A percentile compares a stretch with the other conserved stretches of the same genome.
Conservation (phyloP, 2,113 vertebrate genomes). For the Chelonoidis abingdonii region DNA sequence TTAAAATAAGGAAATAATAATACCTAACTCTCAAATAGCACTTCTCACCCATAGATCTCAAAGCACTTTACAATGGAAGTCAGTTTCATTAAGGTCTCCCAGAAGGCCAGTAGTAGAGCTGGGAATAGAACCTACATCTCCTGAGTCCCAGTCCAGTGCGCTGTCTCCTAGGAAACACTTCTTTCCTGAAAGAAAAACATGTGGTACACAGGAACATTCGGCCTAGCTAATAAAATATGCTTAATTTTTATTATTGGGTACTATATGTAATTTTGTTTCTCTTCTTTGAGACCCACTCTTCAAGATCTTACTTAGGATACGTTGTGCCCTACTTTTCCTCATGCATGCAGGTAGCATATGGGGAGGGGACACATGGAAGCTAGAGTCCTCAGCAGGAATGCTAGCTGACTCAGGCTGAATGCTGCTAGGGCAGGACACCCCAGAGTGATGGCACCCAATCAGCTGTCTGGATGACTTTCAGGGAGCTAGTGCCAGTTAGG, state of each 20-base stretch:
- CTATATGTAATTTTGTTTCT: background rate
- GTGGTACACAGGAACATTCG: background rate
- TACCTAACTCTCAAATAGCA: background rate
- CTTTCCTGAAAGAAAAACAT: background rate
- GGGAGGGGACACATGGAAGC: background rate
- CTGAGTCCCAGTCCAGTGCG: background rate
- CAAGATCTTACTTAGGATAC: background rate
- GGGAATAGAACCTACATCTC: background rate
- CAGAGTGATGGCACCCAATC: background rate
- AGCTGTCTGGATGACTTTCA: background rate
- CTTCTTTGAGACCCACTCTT: background rate
- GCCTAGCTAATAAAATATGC: background rate
- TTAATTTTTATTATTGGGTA: background rate
- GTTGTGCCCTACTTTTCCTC: background rate
- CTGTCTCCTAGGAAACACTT: background rate
- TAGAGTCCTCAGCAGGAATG: background rate
- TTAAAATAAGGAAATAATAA: background rate
- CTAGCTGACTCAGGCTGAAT: background rate
- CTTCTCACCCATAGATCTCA: rapidly evolving
- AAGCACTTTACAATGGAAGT: background rate
- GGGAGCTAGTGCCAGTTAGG: background rate
- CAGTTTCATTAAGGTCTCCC: background rate
- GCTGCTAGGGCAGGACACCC: no score
- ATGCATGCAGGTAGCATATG: background rate
- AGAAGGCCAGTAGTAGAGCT: background rate